Conservation (phyloP, 2,113 vertebrate genomes). For the Phalacrocorax carbo region DNA sequence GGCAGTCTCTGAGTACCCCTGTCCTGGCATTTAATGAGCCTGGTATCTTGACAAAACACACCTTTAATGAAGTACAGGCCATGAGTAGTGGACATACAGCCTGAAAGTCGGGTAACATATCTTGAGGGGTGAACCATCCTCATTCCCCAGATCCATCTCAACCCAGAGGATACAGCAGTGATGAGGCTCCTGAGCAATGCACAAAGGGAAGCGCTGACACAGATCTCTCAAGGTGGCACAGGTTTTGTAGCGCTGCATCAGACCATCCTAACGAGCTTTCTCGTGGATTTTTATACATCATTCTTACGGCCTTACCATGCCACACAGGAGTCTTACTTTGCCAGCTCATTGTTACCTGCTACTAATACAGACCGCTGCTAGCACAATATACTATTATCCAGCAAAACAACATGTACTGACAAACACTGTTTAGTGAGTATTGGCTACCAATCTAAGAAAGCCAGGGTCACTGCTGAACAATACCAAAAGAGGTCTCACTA, state of each 20-base stretch:
- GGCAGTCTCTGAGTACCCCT: neutral
- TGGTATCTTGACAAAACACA: neutral
- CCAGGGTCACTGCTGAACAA: slow-evolving; percentile 50
- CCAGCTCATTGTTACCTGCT: neutral
- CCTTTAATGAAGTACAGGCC: neutral
- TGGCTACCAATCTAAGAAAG: slow-evolving; percentile 9
- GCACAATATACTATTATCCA: slow-evolving; percentile 43
- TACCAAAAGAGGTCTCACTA: slow-evolving; percentile 50
- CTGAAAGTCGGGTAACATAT: neutral
- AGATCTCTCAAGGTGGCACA: neutral
- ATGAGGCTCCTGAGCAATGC: neutral
- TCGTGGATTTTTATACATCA: neutral
- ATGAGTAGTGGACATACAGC: neutral
- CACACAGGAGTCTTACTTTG: neutral
- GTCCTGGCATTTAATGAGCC: neutral
- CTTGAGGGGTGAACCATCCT: neutral
- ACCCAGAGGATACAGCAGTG: neutral
- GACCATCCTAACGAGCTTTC: neutral
- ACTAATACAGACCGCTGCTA: neutral
- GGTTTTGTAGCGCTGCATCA: neutral
- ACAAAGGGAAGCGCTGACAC: neutral
- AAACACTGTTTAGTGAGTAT: neutral
- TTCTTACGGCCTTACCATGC: neutral
- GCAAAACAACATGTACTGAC: slow-evolving; percentile 40
- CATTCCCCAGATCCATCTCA: neutral